Base-by-base conservation (phyloP, 2,113 vertebrate genomes). In the Sakesphorus luctuosus region DNA sequence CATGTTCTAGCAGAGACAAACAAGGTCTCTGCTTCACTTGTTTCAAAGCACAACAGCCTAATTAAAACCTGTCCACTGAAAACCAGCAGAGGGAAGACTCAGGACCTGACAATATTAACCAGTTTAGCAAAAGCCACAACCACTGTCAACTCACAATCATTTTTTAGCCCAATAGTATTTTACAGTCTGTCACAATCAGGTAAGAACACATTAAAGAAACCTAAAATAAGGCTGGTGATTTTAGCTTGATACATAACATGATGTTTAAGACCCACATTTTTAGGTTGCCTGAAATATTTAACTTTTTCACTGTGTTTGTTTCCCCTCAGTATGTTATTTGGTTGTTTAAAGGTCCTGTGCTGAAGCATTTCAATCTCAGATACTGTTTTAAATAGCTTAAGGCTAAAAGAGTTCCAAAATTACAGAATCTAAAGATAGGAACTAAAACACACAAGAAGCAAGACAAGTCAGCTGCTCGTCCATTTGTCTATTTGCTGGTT, bases 221-320 rank as follows among this genome's bases (percentile, higher is more conserved):
- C 76, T 74, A 87, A 82, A 90, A 44, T 76, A 74, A 65, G 65
- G 36, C 47, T 78, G 26, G 19, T 86, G 77, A 61, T 90, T 96
- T 89, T 88, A 90, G 86, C 66, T 75, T 82, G 62, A 78, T 87
- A 91, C 7, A 53, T 56, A 93, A 93, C 82, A 90, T 3, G 11
- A 47, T 90, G 62, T 84, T 96, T 94, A 92, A 96, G 66, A 79
- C 35, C 83, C 87, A 91, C 81, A 89, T 79, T 91, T 91, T 92
- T 87, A 89, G 69, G 56, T 62, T 89, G 84, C 55, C 33, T 94
- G 82, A 84, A 94, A 93, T 58, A 92, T 44, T 92, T 89, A 52
- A 65, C 44, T 69, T 92, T 84, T 50, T 82, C 72, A 49, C 62
- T 49, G 52, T 31, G 71, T 77, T 73, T 89, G 21, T 68, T 90